Evolutionary conservation across 2,888 invertebrate genomes (phyloP).

Genomic region (Lasioglossum figueresi): DNA sequence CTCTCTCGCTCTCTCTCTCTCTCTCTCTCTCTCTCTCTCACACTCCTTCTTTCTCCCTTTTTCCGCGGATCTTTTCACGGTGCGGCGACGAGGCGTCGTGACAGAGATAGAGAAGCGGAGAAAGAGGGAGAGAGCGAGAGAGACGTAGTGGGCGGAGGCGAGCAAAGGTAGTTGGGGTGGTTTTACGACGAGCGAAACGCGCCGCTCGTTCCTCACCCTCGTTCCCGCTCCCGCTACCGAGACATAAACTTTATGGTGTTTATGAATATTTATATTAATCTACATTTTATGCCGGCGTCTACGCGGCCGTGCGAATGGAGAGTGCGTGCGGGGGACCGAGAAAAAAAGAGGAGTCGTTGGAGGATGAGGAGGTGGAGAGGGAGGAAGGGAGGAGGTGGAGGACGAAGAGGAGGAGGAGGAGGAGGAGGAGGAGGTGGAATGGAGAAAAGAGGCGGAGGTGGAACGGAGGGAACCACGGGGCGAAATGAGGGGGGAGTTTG

Average conservation of each 20-base stretch:
- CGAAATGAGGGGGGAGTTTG: not conserved
- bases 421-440: slow-evolving; percentile 11
- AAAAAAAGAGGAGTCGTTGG: slow-evolving; percentile 22
- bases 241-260: slow-evolving; percentile 83
- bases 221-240: slow-evolving; percentile 63
- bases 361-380: slow-evolving; percentile 9
- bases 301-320: slow-evolving; percentile 63
- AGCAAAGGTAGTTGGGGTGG: slow-evolving; percentile 65
- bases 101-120: not conserved
- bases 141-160: slow-evolving; percentile 40
- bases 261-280: slow-evolving; percentile 84
- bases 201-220: slow-evolving; percentile 65
- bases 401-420: not conserved
- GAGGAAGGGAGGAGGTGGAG: not conserved
- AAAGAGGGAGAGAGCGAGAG: not conserved
- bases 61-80: slow-evolving; percentile 50
- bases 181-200: slow-evolving; percentile 81
- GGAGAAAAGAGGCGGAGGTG: slow-evolving; percentile 18
- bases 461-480: not conserved
- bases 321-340: slow-evolving; percentile 40
- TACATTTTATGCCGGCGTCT: slow-evolving; percentile 81
- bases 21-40: not conserved
- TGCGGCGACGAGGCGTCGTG: slow-evolving; percentile 4
- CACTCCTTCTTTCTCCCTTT: not conserved
- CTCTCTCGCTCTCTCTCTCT: not conserved